A percentile compares a stretch with the other conserved stretches of the same genome.
These are phyloP conservation scores for Tenebrosternarchus preto DNA, from an alignment of 2,113 vertebrate species.

Conservation along the genomic window DNA sequence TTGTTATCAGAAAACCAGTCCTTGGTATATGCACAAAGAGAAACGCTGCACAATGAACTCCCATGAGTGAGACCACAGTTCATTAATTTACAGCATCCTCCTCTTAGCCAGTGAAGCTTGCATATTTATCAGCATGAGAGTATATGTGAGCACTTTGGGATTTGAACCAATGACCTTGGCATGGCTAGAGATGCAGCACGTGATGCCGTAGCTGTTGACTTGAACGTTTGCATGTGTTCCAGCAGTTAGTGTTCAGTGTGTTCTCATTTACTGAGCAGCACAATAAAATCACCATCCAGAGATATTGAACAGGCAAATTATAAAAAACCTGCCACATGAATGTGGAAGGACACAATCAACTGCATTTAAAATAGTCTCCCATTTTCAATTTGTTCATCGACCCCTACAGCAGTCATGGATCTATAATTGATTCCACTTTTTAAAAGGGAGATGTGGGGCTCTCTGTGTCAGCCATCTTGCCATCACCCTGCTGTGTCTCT, in stretches of 20 bases:
- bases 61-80: too few relatives aligned
- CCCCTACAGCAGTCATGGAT: not conserved
- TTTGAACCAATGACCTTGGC: too few relatives aligned
- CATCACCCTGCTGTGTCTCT: slow-evolving; percentile 13
- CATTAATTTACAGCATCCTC: too few relatives aligned
- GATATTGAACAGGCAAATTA: slow-evolving; percentile 10
- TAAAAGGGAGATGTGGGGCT: slow-evolving; percentile 15
- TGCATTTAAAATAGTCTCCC: not conserved
- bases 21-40: too few relatives aligned
- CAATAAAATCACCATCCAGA: not conserved
- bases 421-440: slow-evolving; percentile 24
- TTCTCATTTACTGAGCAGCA: not conserved
- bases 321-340: not conserved
- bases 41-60: too few relatives aligned
- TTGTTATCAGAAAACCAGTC: not conserved
- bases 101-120: too few relatives aligned
- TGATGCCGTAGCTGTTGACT: too few relatives aligned
- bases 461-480: slow-evolving; percentile 22
- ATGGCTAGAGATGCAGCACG: too few relatives aligned
- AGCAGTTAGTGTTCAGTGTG: not conserved
- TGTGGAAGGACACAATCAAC: not conserved
- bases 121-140: too few relatives aligned
- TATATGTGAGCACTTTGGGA: too few relatives aligned
- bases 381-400: slow-evolving; percentile 33
- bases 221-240: not conserved